A percentile compares a stretch with the other conserved stretches of the same genome.
phyloP scores from a whole-genome alignment of 2,113 vertebrate species.

The Arenaria interpres region DNA sequence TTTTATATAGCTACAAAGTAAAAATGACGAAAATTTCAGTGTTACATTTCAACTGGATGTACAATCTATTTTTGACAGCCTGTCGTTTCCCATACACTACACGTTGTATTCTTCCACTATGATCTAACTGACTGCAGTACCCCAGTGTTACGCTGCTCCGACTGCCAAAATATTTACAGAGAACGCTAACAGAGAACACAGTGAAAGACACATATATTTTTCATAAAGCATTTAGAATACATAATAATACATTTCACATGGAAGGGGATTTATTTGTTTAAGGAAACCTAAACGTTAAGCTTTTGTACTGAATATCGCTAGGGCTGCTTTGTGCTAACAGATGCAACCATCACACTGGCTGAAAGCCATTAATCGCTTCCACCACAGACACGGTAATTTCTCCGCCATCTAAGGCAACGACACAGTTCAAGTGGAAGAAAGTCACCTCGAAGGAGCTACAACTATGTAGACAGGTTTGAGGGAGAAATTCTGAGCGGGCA shows the following conservation, averaged over 20 bases:
- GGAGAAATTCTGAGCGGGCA: neutral
- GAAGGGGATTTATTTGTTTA: neutral
- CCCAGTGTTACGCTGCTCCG: neutral
- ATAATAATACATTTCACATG: neutral
- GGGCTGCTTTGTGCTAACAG: neutral
- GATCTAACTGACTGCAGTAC: neutral
- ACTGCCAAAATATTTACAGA: neutral
- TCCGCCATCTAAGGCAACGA: neutral
- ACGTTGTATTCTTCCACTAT: neutral
- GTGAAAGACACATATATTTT: neutral
- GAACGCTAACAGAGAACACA: neutral
- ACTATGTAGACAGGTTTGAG: neutral
- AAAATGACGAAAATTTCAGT: neutral
- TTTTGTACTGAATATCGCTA: neutral
- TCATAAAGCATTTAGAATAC: neutral
- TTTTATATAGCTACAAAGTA: neutral
- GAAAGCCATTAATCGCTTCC: neutral
- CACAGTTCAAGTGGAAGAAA: neutral
- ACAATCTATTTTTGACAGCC: constrained; percentile 32
- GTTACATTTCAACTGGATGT: constrained; percentile 2
- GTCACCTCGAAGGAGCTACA: neutral
- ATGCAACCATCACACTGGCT: neutral
- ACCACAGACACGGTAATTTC: neutral
- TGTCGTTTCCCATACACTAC: neutral
- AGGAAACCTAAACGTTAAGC: neutral